These are phyloP conservation scores for Speoplatyrhinus poulsoni DNA, from an alignment of 2,113 vertebrate genomes.

Conservation along the genomic window DNA sequence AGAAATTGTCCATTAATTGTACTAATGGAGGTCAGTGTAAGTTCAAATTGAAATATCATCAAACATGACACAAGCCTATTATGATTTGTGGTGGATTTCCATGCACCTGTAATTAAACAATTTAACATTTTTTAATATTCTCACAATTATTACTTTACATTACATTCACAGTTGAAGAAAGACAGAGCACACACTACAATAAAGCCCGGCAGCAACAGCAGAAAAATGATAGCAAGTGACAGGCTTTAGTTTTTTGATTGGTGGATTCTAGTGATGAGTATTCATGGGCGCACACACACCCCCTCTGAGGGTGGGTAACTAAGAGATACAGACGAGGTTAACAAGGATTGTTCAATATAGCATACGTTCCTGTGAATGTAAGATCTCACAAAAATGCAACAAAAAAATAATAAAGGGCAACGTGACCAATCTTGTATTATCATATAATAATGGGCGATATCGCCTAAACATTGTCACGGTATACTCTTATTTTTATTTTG, in stretches of 20 bases:
- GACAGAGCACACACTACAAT: too few species aligned
- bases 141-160: too few species aligned
- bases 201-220: slow-evolving; percentile 22
- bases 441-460: neutral
- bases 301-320: slow-evolving; percentile 46
- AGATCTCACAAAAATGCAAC: slow-evolving; percentile 11
- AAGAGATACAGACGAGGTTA: slow-evolving; percentile 52
- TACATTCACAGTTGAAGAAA: too few species aligned
- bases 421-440: neutral
- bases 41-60: too few species aligned
- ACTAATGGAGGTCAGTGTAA: too few species aligned
- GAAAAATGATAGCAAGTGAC: slow-evolving; percentile 52
- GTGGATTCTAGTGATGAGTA: slow-evolving; percentile 33
- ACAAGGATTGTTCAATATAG: slow-evolving; percentile 48
- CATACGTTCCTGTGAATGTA: slow-evolving; percentile 15
- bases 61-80: too few species aligned
- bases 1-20: too few species aligned
- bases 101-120: too few species aligned
- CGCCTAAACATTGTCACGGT: too few species aligned
- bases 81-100: too few species aligned
- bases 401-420: slow-evolving; percentile 16
- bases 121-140: too few species aligned
- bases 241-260: slow-evolving; percentile 46
- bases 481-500: too few species aligned
- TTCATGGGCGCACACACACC: slow-evolving; percentile 11